phyloP scores from a whole-genome alignment of 2,113 vertebrate species.

The Narcine bancroftii region DNA sequence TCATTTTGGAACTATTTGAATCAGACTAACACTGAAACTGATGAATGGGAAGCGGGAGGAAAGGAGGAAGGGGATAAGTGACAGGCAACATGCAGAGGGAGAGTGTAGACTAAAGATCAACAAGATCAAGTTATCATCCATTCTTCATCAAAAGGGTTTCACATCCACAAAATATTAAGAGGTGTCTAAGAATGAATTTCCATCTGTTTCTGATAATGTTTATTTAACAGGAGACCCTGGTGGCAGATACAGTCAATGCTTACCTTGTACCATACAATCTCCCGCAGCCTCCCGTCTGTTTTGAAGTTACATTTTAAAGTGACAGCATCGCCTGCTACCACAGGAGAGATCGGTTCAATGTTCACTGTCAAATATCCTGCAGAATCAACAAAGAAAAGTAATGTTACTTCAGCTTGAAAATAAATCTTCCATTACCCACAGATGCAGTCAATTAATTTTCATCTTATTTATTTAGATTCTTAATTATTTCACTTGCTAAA shows the following conservation, averaged over 20 bases:
- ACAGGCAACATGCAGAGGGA: too few relatives aligned
- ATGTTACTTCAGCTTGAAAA: background rate
- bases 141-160: background rate
- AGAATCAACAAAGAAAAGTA: conserved; percentile 23
- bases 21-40: background rate
- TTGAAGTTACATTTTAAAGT: conserved; percentile 99
- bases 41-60: too few relatives aligned
- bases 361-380: conserved; percentile 91
- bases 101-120: too few relatives aligned
- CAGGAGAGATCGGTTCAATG: conserved; percentile 89
- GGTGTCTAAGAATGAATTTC: background rate
- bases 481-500: background rate
- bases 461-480: background rate
- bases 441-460: background rate
- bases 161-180: background rate
- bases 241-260: conserved; percentile 47
- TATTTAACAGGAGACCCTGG: background rate
- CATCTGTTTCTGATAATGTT: background rate
- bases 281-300: conserved; percentile 89
- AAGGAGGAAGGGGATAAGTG: too few relatives aligned
- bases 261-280: conserved; percentile 98
- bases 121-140: background rate
- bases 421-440: background rate
- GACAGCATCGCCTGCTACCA: conserved; percentile 91
- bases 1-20: background rate